phyloP scores from a whole-genome alignment of 2,888 invertebrate species.

The Drosophila gaucha region DNA sequence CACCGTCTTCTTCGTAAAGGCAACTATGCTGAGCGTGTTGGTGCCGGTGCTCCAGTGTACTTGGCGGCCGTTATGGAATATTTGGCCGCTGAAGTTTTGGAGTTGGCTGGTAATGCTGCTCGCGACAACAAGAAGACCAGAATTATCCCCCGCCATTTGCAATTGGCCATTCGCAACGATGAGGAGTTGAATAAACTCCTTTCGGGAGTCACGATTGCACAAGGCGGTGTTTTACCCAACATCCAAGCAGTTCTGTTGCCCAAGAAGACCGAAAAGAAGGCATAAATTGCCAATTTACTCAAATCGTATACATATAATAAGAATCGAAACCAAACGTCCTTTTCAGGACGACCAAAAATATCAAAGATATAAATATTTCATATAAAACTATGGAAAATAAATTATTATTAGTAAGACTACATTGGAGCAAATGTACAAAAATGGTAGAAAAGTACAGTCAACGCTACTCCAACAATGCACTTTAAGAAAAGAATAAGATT shows the following conservation, averaged over 20 bases:
- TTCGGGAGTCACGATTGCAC: conserved; percentile 83
- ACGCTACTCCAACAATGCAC: too few relatives aligned
- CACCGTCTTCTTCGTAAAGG: conserved; percentile 87
- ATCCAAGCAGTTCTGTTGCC: conserved; percentile 91
- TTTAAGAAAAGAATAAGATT: too few relatives aligned
- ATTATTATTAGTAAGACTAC: neutral
- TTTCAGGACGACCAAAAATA: conserved; percentile 9
- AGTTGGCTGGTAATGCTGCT: conserved; percentile 88
- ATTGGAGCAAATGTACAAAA: neutral
- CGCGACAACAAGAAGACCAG: conserved; percentile 89
- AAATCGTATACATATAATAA: neutral
- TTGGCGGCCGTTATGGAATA: conserved; percentile 87
- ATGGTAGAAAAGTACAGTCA: too few relatives aligned
- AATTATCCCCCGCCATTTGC: conserved; percentile 93
- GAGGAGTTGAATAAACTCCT: conserved; percentile 92
- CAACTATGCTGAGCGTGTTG: conserved; percentile 86
- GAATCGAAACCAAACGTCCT: conserved; percentile 26
- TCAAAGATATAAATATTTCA: neutral
- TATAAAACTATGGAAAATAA: neutral
- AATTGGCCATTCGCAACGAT: conserved; percentile 92
- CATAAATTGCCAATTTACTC: conserved; percentile 12
- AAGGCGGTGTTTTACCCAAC: conserved; percentile 93
- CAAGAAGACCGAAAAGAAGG: conserved; percentile 87
- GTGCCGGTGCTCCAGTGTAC: conserved; percentile 86
- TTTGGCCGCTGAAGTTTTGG: conserved; percentile 88